Conservation (phyloP, 2,797 vertebrate species). For the Alauda arvensis region DNA sequence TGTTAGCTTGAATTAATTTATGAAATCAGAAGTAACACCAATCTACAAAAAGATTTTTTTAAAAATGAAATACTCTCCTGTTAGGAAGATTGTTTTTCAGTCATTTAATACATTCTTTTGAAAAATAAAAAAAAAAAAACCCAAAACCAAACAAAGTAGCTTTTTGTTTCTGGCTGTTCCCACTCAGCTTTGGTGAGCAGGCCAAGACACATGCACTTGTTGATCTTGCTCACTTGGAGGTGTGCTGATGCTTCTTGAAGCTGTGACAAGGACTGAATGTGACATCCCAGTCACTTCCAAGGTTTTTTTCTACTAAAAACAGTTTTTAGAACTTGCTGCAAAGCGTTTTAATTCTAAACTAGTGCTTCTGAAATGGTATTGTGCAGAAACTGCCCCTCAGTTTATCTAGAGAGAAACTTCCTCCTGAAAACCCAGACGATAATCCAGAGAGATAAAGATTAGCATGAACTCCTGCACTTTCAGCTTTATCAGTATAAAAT, state of each 20-base stretch:
- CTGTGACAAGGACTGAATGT: background rate
- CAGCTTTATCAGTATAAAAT: conserved; percentile 40
- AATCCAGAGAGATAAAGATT: conserved; percentile 19
- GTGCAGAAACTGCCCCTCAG: conserved; percentile 1
- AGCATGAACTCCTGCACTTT: conserved; percentile 8
- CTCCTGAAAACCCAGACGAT: conserved; percentile 22
- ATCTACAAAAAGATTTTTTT: background rate
- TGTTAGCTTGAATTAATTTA: conserved; percentile 34
- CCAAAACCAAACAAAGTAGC: background rate
- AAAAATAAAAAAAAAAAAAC: background rate
- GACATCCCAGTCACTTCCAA: background rate
- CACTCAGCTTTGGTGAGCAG: background rate
- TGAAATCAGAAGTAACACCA: background rate
- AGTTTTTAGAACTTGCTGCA: background rate
- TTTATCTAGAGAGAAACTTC: background rate
- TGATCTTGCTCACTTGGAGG: background rate
- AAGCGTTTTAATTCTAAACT: background rate
- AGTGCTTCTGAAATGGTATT: background rate
- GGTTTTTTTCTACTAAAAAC: background rate
- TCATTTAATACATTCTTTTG: background rate
- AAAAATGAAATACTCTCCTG: background rate
- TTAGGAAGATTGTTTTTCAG: conserved; percentile 7
- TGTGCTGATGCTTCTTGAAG: background rate
- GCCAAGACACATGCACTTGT: background rate
- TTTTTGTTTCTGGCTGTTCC: conserved; percentile 19